Evolutionary conservation across 2,888 invertebrate genomes (phyloP).

Genomic region (Rambutsinella grinnellia): DNA sequence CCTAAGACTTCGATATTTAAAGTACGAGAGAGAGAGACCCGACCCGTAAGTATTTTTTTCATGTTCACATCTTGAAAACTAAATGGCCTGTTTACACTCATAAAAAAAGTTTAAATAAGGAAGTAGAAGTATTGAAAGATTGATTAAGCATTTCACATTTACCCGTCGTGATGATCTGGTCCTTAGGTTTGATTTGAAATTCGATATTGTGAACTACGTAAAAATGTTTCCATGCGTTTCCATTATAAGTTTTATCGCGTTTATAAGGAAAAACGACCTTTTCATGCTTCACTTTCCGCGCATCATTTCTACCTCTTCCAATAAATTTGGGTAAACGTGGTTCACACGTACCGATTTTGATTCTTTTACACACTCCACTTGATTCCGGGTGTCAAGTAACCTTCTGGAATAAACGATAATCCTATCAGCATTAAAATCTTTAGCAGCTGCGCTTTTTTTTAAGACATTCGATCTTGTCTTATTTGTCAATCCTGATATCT

Average conservation of each 20-base stretch:
- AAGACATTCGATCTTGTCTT: no score
- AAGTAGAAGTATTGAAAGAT: background rate
- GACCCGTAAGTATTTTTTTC: constrained; percentile 59
- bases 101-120: no score
- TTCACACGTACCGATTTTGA: no score
- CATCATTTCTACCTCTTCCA: background rate
- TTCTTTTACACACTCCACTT: background rate
- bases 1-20: constrained; percentile 63
- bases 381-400: background rate
- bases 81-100: no score
- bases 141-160: no score
- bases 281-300: background rate
- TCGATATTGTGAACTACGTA: background rate
- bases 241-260: no score
- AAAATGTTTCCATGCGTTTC: no score
- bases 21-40: constrained; percentile 61
- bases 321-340: background rate
- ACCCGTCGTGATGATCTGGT: no score
- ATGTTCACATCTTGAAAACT: background rate
- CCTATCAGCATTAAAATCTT: no score
- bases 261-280: background rate
- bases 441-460: no score
- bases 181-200: background rate
- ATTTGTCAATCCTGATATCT: no score
- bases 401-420: no score